Evolutionary conservation across 2,888 invertebrate genomes (phyloP), one percentile per base, ranked within the genome.

Genomic region (Noctua pronuba): DNA sequence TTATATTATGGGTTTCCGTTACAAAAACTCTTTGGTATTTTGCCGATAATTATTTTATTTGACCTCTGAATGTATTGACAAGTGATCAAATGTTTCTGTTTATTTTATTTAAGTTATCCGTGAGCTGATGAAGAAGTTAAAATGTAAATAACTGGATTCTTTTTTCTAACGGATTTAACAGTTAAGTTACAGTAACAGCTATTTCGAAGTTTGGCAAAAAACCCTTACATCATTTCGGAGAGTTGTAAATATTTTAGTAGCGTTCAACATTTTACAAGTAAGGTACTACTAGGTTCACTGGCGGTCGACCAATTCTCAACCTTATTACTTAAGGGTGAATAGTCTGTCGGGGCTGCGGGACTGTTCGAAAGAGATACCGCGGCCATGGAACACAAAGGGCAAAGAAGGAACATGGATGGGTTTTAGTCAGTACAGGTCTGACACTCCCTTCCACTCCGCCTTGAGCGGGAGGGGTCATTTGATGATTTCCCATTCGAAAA

Each of bases 21-120:
- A 82, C 52, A 84, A 81, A 80, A 78, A 72, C 41, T 67, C 55
- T 71, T 71, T 79, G 69, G 46, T 55, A 49, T 78, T 71, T 38
- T 49, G 58, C 62, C 65, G 71, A 76, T 85, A 86, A 86, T 85
- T 86, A 86, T 84, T 83, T 86, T 64, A 64, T 77, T 83, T 75
- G 44, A 73, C 70, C 66, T 79, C 62, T 52, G 21, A 69, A 69
- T 79, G 71, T 83, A 84, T 84, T 83, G 86, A 85, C 86, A 84
- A 75, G 84, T 86, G 86, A 84, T 84, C 77, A 82, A 84, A 82
- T 67, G 75, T 64, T 28, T 69, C 64, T 77, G 75, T 86, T 84
- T 84, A 86, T 84, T 72, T 87, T 77, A 46, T 69, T 69, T 46
- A 73, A 60, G 10, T 46, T 55, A 52, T 74, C 81, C 55, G 28